Evolutionary conservation across 2,797 vertebrate species (phyloP), one percentile per base, ranked within the genome.

Genomic region (Hirundo rustica): DNA sequence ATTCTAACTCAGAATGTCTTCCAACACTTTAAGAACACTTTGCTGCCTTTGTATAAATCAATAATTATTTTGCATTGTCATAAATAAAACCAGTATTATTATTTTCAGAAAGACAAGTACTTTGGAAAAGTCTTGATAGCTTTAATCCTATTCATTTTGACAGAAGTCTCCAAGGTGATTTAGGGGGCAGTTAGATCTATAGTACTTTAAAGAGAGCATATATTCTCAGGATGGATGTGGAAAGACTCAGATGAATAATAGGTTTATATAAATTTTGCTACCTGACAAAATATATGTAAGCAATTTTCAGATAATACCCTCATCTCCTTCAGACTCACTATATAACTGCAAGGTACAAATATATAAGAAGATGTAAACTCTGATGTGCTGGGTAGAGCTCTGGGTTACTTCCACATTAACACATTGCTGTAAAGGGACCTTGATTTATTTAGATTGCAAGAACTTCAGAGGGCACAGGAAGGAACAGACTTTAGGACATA

Each of bases 121-220:
- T 92, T 91, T 64, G 50, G 32, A 89, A 89, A 71, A 48, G 44
- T 68, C 42, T 83, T 65, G 61, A 83, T 81, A 64, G 32, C 32
- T 94, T 88, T 92, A 92, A 89, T 94, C 48, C 19, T 91, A 21
- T 92, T 92, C 51, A 60, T 32, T 81, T 81, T 89, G 73, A 91
- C 36, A 67, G 70, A 75, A 71, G 26, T 73, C 73, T 94, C 36
- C 67, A 89, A 92, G 71, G 61, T 95, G 86, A 92, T 95, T 93
- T 93, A 91, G 85, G 88, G 88, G 77, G 73, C 73, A 71, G 64
- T 65, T 86, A 76, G 51, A 66, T 70, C 84, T 84, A 53, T 27
- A 38, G 30, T 60, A 32, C 12, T 86, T 95, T 81, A 76, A 91
- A 96, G 60, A 76, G 20, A 48, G 18, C 17, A 38, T 74, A 34